Percentiles rank a stretch among this genome's conserved stretches.
phyloP scores from a whole-genome alignment of 2,797 vertebrate genomes.

The Girardinus metallicus region DNA sequence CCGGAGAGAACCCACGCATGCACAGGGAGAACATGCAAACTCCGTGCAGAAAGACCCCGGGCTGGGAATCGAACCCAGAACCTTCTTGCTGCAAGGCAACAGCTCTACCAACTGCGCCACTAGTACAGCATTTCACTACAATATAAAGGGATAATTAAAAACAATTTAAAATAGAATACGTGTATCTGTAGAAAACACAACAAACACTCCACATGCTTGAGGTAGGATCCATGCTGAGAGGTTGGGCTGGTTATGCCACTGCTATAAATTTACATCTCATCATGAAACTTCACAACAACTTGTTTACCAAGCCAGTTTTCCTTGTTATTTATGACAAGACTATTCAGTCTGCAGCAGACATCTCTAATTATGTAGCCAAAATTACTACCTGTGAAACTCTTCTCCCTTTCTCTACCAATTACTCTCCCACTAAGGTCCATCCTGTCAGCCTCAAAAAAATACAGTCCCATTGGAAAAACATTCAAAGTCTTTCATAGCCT shows the following conservation, averaged over 20 bases:
- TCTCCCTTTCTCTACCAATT: not conserved
- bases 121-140: not conserved
- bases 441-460: slow-evolving; percentile 15
- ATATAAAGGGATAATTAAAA: not conserved
- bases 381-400: slow-evolving; percentile 15
- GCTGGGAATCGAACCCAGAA: too few relatives aligned
- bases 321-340: slow-evolving; percentile 8
- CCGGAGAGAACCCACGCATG: too few relatives aligned
- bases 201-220: slow-evolving; percentile 18
- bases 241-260: slow-evolving; percentile 6
- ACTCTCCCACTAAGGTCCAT: slow-evolving; percentile 5
- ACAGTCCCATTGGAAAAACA: not conserved
- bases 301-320: slow-evolving; percentile 18
- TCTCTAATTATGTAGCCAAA: slow-evolving; percentile 13
- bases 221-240: slow-evolving; percentile 7
- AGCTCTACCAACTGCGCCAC: too few relatives aligned
- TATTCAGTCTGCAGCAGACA: slow-evolving; percentile 13
- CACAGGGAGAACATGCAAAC: too few relatives aligned
- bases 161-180: not conserved
- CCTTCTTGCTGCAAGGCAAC: too few relatives aligned
- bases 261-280: slow-evolving; percentile 11
- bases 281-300: slow-evolving; percentile 4
- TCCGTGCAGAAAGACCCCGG: too few relatives aligned
- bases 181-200: slow-evolving; percentile 11
- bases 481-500: not conserved